These are phyloP conservation scores for Keiferia lycopersicella DNA, from an alignment of 2,888 invertebrate genomes.

Conservation along the genomic window DNA sequence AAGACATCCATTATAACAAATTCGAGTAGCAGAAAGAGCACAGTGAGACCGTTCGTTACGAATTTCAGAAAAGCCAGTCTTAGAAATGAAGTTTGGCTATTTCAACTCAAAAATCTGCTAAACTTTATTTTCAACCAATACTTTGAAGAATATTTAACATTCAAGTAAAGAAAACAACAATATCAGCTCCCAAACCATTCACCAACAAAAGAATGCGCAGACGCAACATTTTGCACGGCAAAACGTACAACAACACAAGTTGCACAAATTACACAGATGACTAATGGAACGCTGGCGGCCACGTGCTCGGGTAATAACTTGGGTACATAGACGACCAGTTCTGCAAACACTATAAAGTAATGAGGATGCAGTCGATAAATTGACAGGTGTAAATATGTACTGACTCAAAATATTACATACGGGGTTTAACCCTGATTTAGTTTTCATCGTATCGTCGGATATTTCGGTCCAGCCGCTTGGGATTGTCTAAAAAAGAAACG, in stretches of 20 bases:
- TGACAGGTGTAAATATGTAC: not conserved
- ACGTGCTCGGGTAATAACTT: conserved; percentile 16
- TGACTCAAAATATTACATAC: too few species aligned
- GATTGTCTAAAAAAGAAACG: too few species aligned
- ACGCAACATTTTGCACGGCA: not conserved
- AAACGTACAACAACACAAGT: not conserved
- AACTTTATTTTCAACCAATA: not conserved
- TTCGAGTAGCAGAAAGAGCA: too few species aligned
- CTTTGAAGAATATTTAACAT: not conserved
- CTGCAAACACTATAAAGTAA: not conserved
- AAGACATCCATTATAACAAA: too few species aligned
- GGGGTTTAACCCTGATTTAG: too few species aligned
- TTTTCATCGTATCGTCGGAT: too few species aligned
- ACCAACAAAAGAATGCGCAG: not conserved
- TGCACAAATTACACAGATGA: conserved; percentile 8
- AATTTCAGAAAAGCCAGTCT: too few species aligned
- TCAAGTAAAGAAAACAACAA: not conserved
- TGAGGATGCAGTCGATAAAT: not conserved
- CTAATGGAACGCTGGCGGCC: not conserved
- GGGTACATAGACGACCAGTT: conserved; percentile 13
- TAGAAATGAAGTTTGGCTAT: too few species aligned
- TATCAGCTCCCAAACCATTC: not conserved
- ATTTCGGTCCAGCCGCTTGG: too few species aligned
- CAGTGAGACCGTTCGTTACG: too few species aligned
- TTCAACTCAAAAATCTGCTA: not conserved